Percentiles rank a stretch among this genome's conserved stretches.
Evolutionary conservation across 2,797 vertebrate genomes (phyloP).

Genomic region (Rhinella marina): DNA sequence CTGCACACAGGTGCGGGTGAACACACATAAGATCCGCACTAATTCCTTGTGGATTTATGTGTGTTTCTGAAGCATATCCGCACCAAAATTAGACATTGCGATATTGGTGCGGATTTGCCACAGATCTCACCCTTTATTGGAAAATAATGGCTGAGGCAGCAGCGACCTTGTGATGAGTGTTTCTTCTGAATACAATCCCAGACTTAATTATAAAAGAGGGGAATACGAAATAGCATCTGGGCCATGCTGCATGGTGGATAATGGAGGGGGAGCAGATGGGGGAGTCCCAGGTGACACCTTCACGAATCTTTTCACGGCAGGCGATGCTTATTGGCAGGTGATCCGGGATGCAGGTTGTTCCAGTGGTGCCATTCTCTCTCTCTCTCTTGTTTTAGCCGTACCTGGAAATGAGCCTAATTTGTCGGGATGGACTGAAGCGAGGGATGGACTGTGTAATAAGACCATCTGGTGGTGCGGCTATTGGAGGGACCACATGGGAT

Average conservation of each 20-base stretch:
- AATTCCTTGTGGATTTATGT: too few relatives aligned
- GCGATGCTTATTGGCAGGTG: background rate
- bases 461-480: slow-evolving; percentile 28
- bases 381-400: background rate
- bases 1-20: too few relatives aligned
- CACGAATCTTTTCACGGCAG: background rate
- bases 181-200: background rate
- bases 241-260: background rate
- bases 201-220: background rate
- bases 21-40: too few relatives aligned
- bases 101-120: too few relatives aligned
- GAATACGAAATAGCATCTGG: background rate
- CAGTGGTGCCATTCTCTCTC: background rate
- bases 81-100: too few relatives aligned
- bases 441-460: background rate
- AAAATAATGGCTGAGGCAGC: background rate
- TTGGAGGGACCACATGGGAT: background rate
- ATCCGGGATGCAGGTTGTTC: background rate
- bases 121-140: too few relatives aligned
- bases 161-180: background rate
- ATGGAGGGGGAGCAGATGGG: background rate
- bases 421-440: background rate
- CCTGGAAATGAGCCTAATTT: slow-evolving; percentile 14
- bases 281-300: background rate
- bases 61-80: too few relatives aligned